Percentiles rank a stretch among this genome's conserved stretches.
Evolutionary conservation across 2,888 invertebrate species (phyloP).

Genomic region (Ormyrus pomaceus): DNA sequence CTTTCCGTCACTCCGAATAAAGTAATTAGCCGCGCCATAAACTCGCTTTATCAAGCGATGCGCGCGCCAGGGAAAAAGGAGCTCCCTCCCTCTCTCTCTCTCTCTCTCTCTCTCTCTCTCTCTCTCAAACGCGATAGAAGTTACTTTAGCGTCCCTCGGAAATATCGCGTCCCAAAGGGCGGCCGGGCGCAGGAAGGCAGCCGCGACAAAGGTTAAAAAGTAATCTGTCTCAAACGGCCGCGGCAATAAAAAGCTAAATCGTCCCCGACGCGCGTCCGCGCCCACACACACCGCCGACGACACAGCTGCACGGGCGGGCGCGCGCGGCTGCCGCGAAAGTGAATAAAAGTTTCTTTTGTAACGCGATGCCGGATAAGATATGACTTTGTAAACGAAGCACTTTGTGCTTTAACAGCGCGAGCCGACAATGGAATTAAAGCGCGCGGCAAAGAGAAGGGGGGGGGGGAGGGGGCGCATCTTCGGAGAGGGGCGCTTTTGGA

Average conservation of each 20-base stretch:
- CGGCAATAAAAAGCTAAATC: constrained; percentile 18
- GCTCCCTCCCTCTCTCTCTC: too few relatives aligned
- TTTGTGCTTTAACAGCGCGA: constrained; percentile 57
- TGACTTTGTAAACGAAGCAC: constrained; percentile 47
- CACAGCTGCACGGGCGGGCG: not conserved
- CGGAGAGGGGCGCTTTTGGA: not conserved
- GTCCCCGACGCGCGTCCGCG: not conserved
- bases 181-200: not conserved
- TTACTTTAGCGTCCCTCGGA: constrained; percentile 14
- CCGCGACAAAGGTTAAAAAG: constrained; percentile 27
- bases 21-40: too few relatives aligned
- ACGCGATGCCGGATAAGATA: constrained; percentile 45
- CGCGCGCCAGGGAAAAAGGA: too few relatives aligned
- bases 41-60: too few relatives aligned
- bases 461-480: not conserved
- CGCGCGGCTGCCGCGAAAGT: constrained; percentile 10
- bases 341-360: constrained; percentile 50
- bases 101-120: too few relatives aligned
- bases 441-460: constrained; percentile 9
- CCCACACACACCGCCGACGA: not conserved
- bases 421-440: constrained; percentile 61
- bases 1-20: too few relatives aligned
- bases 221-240: constrained; percentile 8
- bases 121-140: not conserved
- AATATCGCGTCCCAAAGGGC: constrained; percentile 9